phyloP scores from a whole-genome alignment of 2,888 invertebrate genomes.

The Carterocephalus palaemon region DNA sequence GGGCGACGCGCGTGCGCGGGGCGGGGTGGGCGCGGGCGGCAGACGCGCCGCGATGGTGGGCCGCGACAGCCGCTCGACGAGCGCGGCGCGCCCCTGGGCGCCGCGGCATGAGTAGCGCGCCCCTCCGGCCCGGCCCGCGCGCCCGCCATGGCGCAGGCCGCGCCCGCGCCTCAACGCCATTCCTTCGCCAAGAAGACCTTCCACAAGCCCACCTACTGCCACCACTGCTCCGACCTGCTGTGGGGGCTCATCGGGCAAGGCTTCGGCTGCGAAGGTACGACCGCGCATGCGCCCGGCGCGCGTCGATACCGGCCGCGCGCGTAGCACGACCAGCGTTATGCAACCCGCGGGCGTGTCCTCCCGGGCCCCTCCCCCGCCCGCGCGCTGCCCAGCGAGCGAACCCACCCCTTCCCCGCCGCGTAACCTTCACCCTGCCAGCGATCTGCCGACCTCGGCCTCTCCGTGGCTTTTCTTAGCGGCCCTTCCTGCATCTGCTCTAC shows the following conservation, averaged over 20 bases:
- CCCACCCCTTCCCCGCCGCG: conserved; percentile 16
- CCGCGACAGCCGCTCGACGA: conserved; percentile 79
- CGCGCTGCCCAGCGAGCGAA: conserved; percentile 26
- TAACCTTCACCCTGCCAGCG: conserved; percentile 23
- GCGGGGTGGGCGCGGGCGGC: conserved; percentile 59
- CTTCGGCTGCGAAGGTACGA: conserved; percentile 99
- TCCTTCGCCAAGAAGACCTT: conserved; percentile 99
- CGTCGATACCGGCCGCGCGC: conserved; percentile 67
- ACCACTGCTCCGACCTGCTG: conserved; percentile 99
- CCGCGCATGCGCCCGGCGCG: conserved; percentile 69
- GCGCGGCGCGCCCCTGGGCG: conserved; percentile 79
- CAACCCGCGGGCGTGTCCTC: conserved; percentile 70
- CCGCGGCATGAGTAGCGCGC: conserved; percentile 78
- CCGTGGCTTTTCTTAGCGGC: too few relatives aligned
- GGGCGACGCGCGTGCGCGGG: conserved; percentile 46
- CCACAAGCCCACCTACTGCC: conserved; percentile 99
- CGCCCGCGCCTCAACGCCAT: conserved; percentile 81
- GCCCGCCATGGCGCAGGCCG: conserved; percentile 79
- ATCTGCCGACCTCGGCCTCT: conserved; percentile 20
- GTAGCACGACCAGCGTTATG: conserved; percentile 67
- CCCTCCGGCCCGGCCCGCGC: conserved; percentile 75
- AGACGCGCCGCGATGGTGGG: conserved; percentile 78
- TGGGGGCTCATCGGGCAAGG: conserved; percentile 99
- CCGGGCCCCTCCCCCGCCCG: conserved; percentile 24
- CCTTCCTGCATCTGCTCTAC: too few relatives aligned